A percentile compares a stretch with the other conserved stretches of the same genome.
Evolutionary conservation across 1,140 invertebrate species (phyloP).

Genomic region (Bombyx mori): ASM3026992v2 NC_085111.1:9310001-9310500

Average conservation of each 20-base stretch:
- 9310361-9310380: conserved; percentile 50
- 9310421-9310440: conserved; percentile 71
- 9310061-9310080: too few relatives aligned
- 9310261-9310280: conserved; percentile 43
- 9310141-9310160: too few relatives aligned
- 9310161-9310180: too few relatives aligned
- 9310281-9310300: conserved; percentile 63
- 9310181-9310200: too few relatives aligned
- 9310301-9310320: conserved; percentile 58
- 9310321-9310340: conserved; percentile 63
- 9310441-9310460: conserved; percentile 64
- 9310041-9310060: too few relatives aligned
- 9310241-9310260: conserved; percentile 36
- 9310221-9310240: conserved; percentile 23
- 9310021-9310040: too few relatives aligned
- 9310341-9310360: conserved; percentile 67
- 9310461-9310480: conserved; percentile 70
- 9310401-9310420: conserved; percentile 60
- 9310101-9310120: too few relatives aligned
- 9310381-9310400: conserved; percentile 28
- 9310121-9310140: too few relatives aligned
- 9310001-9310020: too few relatives aligned
- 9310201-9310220: too few relatives aligned
- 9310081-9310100: too few relatives aligned
- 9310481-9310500: conserved; percentile 68